phyloP scores from a whole-genome alignment of 2,888 invertebrate genomes.

The Idaea dimidiata region DNA sequence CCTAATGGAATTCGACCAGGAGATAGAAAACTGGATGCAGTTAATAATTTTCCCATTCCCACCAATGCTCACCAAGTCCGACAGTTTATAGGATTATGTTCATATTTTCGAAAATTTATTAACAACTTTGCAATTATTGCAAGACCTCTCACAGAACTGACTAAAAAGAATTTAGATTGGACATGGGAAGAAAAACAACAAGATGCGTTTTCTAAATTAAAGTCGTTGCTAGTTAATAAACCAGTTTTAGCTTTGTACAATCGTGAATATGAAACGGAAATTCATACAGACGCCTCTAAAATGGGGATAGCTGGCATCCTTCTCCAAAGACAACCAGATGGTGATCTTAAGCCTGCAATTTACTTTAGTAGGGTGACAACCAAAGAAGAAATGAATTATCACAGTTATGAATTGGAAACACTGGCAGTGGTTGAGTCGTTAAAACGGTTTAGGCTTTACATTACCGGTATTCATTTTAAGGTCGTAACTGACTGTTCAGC shows the following conservation, averaged over 20 bases:
- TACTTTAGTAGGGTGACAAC: slow-evolving; percentile 30
- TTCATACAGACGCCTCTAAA: slow-evolving; percentile 42
- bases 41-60: slow-evolving; percentile 6
- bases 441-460: slow-evolving; percentile 14
- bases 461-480: slow-evolving; percentile 16
- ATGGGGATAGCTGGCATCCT: slow-evolving; percentile 38
- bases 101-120: slow-evolving; percentile 13
- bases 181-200: slow-evolving; percentile 9
- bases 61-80: slow-evolving; percentile 9
- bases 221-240: slow-evolving; percentile 14
- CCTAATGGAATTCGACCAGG: slow-evolving; percentile 5
- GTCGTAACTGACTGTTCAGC: slow-evolving; percentile 18
- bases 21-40: slow-evolving; percentile 2
- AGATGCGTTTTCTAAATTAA: slow-evolving; percentile 11
- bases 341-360: slow-evolving; percentile 25
- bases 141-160: slow-evolving; percentile 9
- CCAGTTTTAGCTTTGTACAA: slow-evolving; percentile 39
- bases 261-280: slow-evolving; percentile 31
- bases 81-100: slow-evolving; percentile 13
- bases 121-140: slow-evolving; percentile 13
- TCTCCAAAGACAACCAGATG: slow-evolving; percentile 24
- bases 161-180: slow-evolving; percentile 12
- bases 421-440: slow-evolving; percentile 19
- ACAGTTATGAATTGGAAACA: slow-evolving; percentile 7
- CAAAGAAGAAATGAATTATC: slow-evolving; percentile 24